Evolutionary conservation across 2,797 vertebrate genomes (phyloP), one percentile per base, ranked within the genome.

Genomic region (Onychomys arenicola): DNA sequence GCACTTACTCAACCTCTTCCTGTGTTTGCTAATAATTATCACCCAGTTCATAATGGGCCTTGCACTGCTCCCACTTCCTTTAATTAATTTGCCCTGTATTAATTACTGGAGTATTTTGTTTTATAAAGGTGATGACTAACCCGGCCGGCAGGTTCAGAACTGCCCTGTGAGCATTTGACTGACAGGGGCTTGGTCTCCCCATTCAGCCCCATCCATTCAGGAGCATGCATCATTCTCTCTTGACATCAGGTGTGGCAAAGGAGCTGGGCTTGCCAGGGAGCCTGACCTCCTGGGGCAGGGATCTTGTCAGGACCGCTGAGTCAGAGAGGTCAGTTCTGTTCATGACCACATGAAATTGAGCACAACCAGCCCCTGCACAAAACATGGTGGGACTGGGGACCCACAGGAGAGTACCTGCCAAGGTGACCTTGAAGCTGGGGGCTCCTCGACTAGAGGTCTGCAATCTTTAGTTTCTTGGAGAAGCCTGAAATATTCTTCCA

Each of bases 61-160:
- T 73, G 52, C 11, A 34, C 63, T 92, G 82, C 83, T 94, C 89
- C 63, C 63, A 88, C 57, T 94, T 96, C 96, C 95, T 97, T 96
- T 97, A 96, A 96, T 96, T 97, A 97, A 97, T 98, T 95, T 97
- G 96, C 94, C 78, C 89, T 90, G 80, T 93, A 93, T 97, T 97
- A 96, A 89, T 97, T 96, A 95, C 78, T 88, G 90, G 90, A 78
- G 34, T 69, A 94, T 89, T 97, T 94, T 92, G 75, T 96, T 96
- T 94, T 97, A 94, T 84, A 93, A 94, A 76, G 89, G 46, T 46
- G 78, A 93, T 97, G 98, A 97, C 91, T 97, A 93, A 97, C 40
- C 59, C 67, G 32, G 52, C 63, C 65, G 4, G 92, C 97, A 98
- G 93, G 97, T 96, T 97, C 80, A 86, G 96, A 97, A 91, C 94